Base-by-base conservation (phyloP, 1,140 invertebrate species). In the Asobara japonica region DNA sequence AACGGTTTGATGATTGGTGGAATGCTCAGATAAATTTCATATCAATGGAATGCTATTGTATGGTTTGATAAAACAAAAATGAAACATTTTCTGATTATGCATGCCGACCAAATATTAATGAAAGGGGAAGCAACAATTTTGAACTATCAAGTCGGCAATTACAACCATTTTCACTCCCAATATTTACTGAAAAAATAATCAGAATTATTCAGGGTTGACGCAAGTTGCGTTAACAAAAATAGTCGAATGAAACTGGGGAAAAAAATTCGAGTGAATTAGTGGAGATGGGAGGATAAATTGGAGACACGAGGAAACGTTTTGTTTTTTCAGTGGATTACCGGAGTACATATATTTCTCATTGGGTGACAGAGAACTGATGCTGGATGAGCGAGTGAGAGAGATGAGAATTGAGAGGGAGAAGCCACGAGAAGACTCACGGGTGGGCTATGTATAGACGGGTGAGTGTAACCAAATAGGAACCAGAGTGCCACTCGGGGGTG, bases 391-490 rank as follows among this genome's bases (percentile, higher is more conserved):
- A 22, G 51, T 18, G 51, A 56, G 51, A 56, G 51, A 8, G 51
- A 25, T 16, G 60, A 41, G 10, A 30, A 65, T 25, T 20, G 29
- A 20, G 31, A 33, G 67, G n/a, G 22, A 20, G 7, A 33, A 65
- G 11, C 11, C 64, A 71, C 30, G 51, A 56, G 64, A 78, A 79
- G 78, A 80, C 79, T 82, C 83, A 82, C 78, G 85, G 83, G 85
- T 86, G 85, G 83, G 84, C 86, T 87, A 86, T 86, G 80, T 86
- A 86, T 86, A 86, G 85, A 83, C 77, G 61, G 65, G 69, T 75
- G 77, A 81, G 79, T 85, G 84, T 87, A 85, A 82, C 83, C 82
- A 81, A 84, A 86, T 82, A 83, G 83, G 79, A 81, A 79, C 82
- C 70, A 56, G 82, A 80, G 79, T 85, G 84, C 85, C 84, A 86